phyloP scores from a whole-genome alignment of 2,888 invertebrate genomes.

The Teinopalpus imperialis region DNA sequence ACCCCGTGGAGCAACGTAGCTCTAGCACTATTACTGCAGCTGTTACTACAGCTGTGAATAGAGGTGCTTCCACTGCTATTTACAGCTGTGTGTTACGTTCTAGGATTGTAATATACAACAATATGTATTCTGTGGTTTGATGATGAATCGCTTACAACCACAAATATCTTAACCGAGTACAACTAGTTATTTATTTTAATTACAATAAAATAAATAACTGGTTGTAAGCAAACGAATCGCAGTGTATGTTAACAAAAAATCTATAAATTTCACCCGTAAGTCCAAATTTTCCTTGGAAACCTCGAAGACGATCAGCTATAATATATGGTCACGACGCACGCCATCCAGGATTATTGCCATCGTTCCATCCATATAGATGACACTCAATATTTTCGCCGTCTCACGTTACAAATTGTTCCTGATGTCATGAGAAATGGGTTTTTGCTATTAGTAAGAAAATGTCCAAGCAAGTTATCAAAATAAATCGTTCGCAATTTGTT shows the following conservation, averaged over 20 bases:
- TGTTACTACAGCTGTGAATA: too few species aligned
- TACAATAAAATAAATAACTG: too few species aligned
- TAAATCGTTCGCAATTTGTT: too few species aligned
- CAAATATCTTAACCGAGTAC: too few species aligned
- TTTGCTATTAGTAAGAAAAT: neutral
- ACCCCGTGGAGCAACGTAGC: too few species aligned
- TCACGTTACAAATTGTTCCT: conserved; percentile 21
- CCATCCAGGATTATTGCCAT: conserved; percentile 1
- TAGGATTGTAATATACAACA: too few species aligned
- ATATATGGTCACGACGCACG: neutral
- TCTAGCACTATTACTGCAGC: too few species aligned
- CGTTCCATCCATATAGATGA: conserved; percentile 4
- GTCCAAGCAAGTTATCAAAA: neutral
- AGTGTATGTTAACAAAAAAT: neutral
- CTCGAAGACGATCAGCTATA: conserved; percentile 1
- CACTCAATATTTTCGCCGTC: conserved; percentile 18
- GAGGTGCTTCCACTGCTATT: too few species aligned
- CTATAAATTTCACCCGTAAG: neutral
- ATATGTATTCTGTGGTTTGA: too few species aligned
- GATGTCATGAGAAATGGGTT: conserved; percentile 15
- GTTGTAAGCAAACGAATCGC: neutral
- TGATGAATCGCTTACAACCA: too few species aligned
- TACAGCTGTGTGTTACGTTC: too few species aligned
- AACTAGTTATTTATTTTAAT: too few species aligned
- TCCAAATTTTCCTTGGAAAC: neutral